These are phyloP conservation scores for Heteropelma amictum DNA, from an alignment of 2,888 invertebrate species.

Conservation along the genomic window DNA sequence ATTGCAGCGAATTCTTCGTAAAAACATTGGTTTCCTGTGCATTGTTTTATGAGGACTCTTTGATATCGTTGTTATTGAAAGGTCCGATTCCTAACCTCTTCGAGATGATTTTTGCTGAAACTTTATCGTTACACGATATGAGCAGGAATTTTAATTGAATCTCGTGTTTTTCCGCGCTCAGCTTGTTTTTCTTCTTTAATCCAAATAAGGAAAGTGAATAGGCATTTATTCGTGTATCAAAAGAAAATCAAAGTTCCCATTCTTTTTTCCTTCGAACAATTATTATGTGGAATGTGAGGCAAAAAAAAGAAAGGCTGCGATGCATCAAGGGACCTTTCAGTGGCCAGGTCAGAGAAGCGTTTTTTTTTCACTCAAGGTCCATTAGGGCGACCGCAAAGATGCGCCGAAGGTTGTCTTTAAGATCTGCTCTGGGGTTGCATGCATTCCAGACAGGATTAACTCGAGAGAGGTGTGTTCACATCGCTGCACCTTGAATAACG, in stretches of 20 bases:
- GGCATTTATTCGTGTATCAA: neutral
- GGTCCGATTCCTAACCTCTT: too few relatives aligned
- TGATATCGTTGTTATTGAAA: too few relatives aligned
- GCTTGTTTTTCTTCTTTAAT: too few relatives aligned
- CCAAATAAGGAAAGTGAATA: too few relatives aligned
- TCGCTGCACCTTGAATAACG: neutral
- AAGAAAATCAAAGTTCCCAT: neutral
- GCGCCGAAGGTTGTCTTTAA: slow-evolving; percentile 37
- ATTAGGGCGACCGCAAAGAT: slow-evolving; percentile 46
- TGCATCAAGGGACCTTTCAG: neutral
- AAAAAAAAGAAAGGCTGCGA: slow-evolving; percentile 13
- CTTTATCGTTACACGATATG: too few relatives aligned
- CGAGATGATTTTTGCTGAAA: too few relatives aligned
- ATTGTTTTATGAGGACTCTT: too few relatives aligned
- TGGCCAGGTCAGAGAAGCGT: slow-evolving; percentile 24
- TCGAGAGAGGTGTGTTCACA: neutral
- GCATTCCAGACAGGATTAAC: slow-evolving; percentile 40
- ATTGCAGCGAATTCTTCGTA: too few relatives aligned
- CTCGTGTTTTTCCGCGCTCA: too few relatives aligned
- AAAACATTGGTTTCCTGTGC: too few relatives aligned
- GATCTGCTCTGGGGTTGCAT: slow-evolving; percentile 22
- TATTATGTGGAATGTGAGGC: slow-evolving; percentile 2
- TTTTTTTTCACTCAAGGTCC: slow-evolving; percentile 30
- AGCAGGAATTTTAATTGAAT: too few relatives aligned
- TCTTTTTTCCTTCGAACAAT: neutral